A percentile compares a stretch with the other conserved stretches of the same genome.
These are phyloP conservation scores for Tapera naevia DNA, from an alignment of 2,797 vertebrate species.

Conservation along the genomic window DNA sequence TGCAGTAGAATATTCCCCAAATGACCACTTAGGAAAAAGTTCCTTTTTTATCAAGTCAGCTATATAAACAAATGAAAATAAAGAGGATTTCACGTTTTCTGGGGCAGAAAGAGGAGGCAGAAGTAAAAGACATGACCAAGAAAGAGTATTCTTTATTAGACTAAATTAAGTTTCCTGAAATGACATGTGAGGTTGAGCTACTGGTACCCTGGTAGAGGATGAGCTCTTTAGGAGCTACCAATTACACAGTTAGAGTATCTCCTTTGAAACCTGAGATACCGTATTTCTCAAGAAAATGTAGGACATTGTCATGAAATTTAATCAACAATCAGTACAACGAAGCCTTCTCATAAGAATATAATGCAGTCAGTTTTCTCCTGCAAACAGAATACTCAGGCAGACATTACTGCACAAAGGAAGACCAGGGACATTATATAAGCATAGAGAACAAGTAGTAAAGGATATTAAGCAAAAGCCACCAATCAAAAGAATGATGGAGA, in stretches of 20 bases:
- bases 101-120: accelerated
- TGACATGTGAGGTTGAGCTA: neutral
- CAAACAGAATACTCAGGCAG: neutral
- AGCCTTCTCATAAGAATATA: neutral
- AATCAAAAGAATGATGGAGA: constrained; percentile 38
- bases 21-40: neutral
- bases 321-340: neutral
- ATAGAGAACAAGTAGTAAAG: neutral
- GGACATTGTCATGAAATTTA: neutral
- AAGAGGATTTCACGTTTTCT: neutral
- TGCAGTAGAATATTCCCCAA: neutral
- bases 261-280: neutral
- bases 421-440: neutral
- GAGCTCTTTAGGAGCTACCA: neutral
- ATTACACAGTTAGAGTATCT: neutral
- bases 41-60: neutral
- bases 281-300: neutral
- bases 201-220: neutral
- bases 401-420: neutral
- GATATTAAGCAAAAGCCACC: constrained; percentile 6
- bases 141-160: neutral
- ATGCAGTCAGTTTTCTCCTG: neutral
- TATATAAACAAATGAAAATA: neutral
- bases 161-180: neutral
- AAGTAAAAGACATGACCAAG: neutral